Conservation (phyloP, 2,888 invertebrate genomes). For the Drosophila mayaguana region DNA sequence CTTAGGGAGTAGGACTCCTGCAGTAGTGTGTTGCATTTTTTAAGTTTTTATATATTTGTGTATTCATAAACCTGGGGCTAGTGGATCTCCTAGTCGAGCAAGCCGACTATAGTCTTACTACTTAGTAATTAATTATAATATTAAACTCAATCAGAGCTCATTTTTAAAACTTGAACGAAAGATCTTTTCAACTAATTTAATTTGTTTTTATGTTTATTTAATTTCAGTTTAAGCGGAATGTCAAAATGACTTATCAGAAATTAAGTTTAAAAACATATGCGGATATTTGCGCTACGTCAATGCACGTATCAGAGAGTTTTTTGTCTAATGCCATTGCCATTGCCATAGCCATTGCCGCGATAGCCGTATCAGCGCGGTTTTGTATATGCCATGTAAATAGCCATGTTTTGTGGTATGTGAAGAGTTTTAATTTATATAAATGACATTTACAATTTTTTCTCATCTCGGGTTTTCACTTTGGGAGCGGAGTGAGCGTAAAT, state of each 20-base stretch:
- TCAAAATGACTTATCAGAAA: conserved; percentile 10
- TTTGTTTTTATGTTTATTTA: too few relatives aligned
- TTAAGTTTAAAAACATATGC: conserved; percentile 12
- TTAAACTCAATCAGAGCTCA: too few relatives aligned
- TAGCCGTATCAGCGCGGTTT: conserved; percentile 42
- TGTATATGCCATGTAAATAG: conserved; percentile 60
- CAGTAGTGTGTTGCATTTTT: too few relatives aligned
- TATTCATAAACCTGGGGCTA: too few relatives aligned
- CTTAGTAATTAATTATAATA: too few relatives aligned
- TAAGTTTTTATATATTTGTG: too few relatives aligned
- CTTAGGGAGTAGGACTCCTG: too few relatives aligned
- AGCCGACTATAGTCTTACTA: too few relatives aligned
- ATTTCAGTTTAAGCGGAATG: background rate
- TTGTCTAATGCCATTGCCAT: conserved; percentile 40
- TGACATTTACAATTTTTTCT: conserved; percentile 28
- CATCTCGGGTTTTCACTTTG: background rate
- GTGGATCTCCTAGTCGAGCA: too few relatives aligned
- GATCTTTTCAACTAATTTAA: too few relatives aligned
- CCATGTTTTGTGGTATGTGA: conserved; percentile 50
- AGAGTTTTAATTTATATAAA: conserved; percentile 34
- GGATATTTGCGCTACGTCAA: conserved; percentile 14
- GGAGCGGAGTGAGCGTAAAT: conserved; percentile 48
- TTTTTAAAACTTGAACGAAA: too few relatives aligned
- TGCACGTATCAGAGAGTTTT: conserved; percentile 20
- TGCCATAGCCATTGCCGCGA: conserved; percentile 11